Percentiles rank a stretch among this genome's conserved stretches.
phyloP scores from a whole-genome alignment of 2,113 vertebrate genomes.

The Pipra filicauda region DNA sequence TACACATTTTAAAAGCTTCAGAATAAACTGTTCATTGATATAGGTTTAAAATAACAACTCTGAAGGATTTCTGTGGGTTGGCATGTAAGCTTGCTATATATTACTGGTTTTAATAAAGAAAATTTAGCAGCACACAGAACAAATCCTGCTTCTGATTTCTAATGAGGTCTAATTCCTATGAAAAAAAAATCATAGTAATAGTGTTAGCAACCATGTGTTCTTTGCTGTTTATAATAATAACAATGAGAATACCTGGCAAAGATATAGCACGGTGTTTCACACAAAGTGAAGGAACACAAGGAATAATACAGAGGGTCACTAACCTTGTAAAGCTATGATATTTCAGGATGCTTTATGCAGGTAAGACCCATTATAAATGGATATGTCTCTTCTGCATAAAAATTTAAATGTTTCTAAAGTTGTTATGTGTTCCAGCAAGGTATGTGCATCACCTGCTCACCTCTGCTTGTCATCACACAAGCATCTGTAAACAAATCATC shows the following conservation, averaged over 20 bases:
- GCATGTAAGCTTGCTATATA: not conserved
- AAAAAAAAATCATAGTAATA: not conserved
- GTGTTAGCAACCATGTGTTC: not conserved
- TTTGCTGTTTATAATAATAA: not conserved
- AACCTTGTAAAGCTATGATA: not conserved
- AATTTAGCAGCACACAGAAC: not conserved
- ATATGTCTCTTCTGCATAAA: not conserved
- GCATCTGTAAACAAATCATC: not conserved
- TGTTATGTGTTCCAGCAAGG: not conserved
- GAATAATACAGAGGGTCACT: not conserved
- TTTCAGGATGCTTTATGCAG: not conserved
- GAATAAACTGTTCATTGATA: slow-evolving; percentile 20
- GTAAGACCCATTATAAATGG: not conserved
- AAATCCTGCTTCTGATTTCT: slow-evolving; percentile 17
- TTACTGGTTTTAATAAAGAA: slow-evolving; percentile 1
- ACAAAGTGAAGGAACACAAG: not conserved
- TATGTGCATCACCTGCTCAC: not conserved
- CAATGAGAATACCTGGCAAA: not conserved
- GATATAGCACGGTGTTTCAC: not conserved
- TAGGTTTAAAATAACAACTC: slow-evolving; percentile 43
- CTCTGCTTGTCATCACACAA: not conserved
- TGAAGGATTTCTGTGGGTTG: slow-evolving; percentile 12
- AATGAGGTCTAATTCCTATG: not conserved
- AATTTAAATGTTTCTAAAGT: not conserved
- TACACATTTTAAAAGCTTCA: slow-evolving; percentile 1